Evolutionary conservation across 2,113 vertebrate species (phyloP).

Genomic region (Trochalopteron elliotii): DNA sequence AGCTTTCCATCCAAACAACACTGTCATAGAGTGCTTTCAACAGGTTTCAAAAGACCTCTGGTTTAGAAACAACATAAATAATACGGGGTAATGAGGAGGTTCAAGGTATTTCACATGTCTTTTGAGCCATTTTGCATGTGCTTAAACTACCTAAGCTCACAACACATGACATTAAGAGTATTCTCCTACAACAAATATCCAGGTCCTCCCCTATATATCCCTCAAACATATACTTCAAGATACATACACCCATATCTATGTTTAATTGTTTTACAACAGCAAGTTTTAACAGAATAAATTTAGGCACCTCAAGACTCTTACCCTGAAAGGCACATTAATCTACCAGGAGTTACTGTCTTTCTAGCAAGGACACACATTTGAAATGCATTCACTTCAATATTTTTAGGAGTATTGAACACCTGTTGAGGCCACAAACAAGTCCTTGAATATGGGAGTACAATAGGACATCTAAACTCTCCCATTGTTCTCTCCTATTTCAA

Average conservation of each 20-base stretch:
- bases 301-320: background rate
- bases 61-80: background rate
- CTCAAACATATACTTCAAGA: background rate
- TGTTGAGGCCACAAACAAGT: background rate
- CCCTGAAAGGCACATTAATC: background rate
- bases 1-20: background rate
- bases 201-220: background rate
- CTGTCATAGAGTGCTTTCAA: background rate
- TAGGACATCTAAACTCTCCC: background rate
- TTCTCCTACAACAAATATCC: background rate
- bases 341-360: background rate
- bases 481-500: background rate
- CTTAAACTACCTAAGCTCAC: background rate
- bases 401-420: background rate
- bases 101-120: background rate
- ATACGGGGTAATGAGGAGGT: background rate
- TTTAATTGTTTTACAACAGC: background rate
- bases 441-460: background rate
- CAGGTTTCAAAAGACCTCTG: background rate
- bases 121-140: background rate
- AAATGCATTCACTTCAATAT: background rate
- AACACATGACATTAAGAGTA: background rate
- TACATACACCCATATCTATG: rapidly evolving
- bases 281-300: background rate
- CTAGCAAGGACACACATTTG: background rate